Base-by-base conservation (phyloP, 2,888 invertebrate species). In the Hypsopygia costalis region DNA sequence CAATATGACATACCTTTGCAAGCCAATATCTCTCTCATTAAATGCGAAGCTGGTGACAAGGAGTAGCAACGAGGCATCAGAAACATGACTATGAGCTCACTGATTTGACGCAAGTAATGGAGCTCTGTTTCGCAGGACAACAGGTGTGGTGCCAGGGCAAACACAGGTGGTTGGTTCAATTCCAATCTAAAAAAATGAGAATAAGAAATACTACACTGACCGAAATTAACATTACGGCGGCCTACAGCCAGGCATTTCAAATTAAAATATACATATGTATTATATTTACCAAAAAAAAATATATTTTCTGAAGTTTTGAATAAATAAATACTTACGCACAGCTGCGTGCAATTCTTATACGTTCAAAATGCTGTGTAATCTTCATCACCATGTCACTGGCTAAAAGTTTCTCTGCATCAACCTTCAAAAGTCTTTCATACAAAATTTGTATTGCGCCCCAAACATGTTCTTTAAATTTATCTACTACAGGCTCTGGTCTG, bases 281-380 rank as follows among this genome's bases (percentile, higher is more conserved):
- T n/a, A n/a, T n/a, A n/a, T n/a, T n/a, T n/a, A n/a, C n/a, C n/a
- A n/a, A n/a, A n/a, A n/a, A n/a, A n/a, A n/a, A n/a, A n/a, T n/a
- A n/a, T n/a, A n/a, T n/a, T n/a, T n/a, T n/a, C n/a, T n/a, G n/a
- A n/a, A n/a, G n/a, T n/a, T n/a, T n/a, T n/a, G n/a, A n/a, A n/a
- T n/a, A n/a, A n/a, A 31, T 11, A 29, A 20, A 42, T 59, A 91
- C 94, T 92, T 86, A 95, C 94, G 92, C 92, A 68, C 92, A 91
- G 54, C 91, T 91, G 73, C 93, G 93, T 6, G 95, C 93, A 64
- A 94, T 92, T 52, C 95, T 90, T 44, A 97, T 95, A 65, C 94
- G 93, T 67, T 95, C 95, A 82, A 97, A 94, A 90, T 97, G 97
- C 44, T 92, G 91, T 7, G 95, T 94, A 20, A 97, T 92, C 71